Base-by-base conservation (phyloP, 2,113 vertebrate genomes). In the Scomber scombrus region DNA sequence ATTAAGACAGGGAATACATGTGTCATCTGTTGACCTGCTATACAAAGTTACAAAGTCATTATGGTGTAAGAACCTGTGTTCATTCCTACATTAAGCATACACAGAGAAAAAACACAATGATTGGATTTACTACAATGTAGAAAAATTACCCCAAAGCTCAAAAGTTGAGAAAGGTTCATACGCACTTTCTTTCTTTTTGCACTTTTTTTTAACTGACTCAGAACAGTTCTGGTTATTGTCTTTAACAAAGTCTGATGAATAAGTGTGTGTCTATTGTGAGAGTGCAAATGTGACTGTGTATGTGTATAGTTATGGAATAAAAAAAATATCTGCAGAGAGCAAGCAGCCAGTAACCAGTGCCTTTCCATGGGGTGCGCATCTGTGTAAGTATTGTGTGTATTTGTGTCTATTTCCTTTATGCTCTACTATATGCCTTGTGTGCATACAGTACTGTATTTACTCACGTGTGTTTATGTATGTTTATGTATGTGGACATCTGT, bases 1-100 rank as follows among this genome's bases (percentile, higher is more conserved):
- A 87, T 91, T 82, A 80, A 88, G 68, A 86, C 29, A n/a, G 71
- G 90, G 86, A 90, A 91, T 57, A 85, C 74, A 82, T 91, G 90
- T 76, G 74, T 89, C 89, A 91, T 90, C 81, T 89, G 62, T 76
- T 70, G 71, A 82, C 80, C 79, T 80, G 77, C 84, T 58, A 83
- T 71, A 56, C 52, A 84, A 66, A 78, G 61, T 76, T 75, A 72
- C 72, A 78, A 55, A 82, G 40, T 84, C 85, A 78, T 82, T 54
- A 78, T 26, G 9, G 7, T 55, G 51, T 50, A 84, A 81, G 71
- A 81, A 78, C 69, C 58, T 85, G 71, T 49, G 34, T 70, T 70
- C 75, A 86, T 74, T 83, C 69, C 50, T 82, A 67, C 76, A 66
- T 52, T 45, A 70, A 63, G 67, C 63, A 63, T 66, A 85, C 64